A percentile compares a stretch with the other conserved stretches of the same genome.
Evolutionary conservation across 2,113 vertebrate species (phyloP).

Genomic region (Hemibagrus wyckioides): DNA sequence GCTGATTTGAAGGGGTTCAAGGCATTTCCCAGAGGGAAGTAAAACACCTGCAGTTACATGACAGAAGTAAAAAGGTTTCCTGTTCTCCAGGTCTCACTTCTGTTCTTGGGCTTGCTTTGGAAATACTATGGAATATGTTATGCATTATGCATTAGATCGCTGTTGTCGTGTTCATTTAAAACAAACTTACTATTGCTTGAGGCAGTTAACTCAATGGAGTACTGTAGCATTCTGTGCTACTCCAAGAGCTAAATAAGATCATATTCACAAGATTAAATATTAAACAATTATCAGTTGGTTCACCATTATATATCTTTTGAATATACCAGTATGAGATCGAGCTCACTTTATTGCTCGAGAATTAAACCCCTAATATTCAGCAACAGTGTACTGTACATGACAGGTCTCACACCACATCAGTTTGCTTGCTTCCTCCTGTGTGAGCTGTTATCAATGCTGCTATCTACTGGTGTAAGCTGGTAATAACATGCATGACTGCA

Average conservation of each 20-base stretch:
- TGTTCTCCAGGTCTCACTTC: background rate
- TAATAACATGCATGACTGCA: conserved; percentile 40
- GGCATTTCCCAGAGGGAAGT: background rate
- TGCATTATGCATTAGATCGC: background rate
- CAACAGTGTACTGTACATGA: conserved; percentile 3
- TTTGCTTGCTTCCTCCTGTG: background rate
- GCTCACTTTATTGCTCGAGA: background rate
- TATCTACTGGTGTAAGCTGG: conserved; percentile 71
- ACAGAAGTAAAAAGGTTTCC: background rate
- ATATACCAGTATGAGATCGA: background rate
- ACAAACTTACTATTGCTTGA: background rate
- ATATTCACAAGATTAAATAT: background rate
- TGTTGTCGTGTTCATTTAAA: background rate
- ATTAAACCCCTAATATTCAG: background rate
- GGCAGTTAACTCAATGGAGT: background rate
- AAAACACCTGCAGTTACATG: background rate
- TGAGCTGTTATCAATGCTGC: conserved; percentile 70
- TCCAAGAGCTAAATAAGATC: background rate
- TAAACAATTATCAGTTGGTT: background rate
- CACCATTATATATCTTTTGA: background rate
- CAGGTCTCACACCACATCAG: background rate
- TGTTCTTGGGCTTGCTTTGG: background rate
- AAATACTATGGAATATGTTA: background rate
- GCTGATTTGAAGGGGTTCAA: background rate
- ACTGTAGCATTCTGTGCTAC: background rate